Base-by-base conservation (phyloP, 2,797 vertebrate species). In the Limosa lapponica region DNA sequence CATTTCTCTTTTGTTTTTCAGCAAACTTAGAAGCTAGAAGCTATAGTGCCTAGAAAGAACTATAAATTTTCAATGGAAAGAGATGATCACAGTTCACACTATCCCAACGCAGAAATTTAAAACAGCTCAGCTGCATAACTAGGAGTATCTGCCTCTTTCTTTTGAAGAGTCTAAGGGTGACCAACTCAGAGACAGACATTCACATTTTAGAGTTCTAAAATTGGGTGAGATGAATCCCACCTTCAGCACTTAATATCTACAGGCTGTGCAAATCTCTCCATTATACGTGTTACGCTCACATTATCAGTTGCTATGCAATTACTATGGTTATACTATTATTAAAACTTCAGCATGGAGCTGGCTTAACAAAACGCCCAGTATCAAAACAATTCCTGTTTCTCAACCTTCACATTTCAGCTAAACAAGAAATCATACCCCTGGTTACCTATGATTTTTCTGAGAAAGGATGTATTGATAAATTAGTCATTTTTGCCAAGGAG, bases 271-370 rank as follows among this genome's bases (percentile, higher is more conserved):
- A 89, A 73, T 57, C 10, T 87, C 61, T 71, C 54, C 32, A 32
- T 67, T 86, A n/a, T 23, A 34, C 41, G 15, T 58, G 37, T 65
- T 86, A 61, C 11, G 27, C 43, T 94, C 79, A 86, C 32, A 57
- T 93, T 74, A 83, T 34, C 52, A 81, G 75, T 93, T 95, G 41
- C 75, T 89, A 67, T 82, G 92, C 64, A 83, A 93, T 95, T 86
- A 90, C 32, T 81, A 44, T 69, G 34, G 48, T 78, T 91, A 81
- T 87, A 83, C 54, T 78, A 65, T 61, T 78, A 91, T 83, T 95
- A 86, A 88, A 81, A 74, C 30, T 91, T 91, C 55, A 78, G 13
- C 22, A 52, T 23, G 30, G 57, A 91, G 18, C 43, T 54, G 37
- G 15, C n/a, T 86, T 78, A 78, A 94, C 61, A 91, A 95, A 95